Evolutionary conservation across 2,797 vertebrate species (phyloP).

Genomic region (Pangasius sanitwongsei): DNA sequence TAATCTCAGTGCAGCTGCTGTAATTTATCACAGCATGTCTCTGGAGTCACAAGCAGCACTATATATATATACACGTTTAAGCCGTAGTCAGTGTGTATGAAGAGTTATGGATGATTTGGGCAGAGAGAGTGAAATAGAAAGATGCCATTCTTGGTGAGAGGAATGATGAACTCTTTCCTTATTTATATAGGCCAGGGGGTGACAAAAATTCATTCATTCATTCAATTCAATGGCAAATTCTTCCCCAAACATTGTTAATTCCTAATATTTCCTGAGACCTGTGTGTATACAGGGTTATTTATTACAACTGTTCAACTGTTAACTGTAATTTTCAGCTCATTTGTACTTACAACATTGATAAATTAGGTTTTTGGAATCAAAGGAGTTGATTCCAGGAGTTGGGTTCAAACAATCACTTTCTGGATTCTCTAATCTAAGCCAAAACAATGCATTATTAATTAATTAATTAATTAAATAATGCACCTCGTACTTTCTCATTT

Average conservation of each 20-base stretch:
- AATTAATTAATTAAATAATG: neutral
- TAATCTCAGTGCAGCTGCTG: slow-evolving; percentile 10
- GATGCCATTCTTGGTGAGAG: neutral
- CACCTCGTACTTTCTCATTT: neutral
- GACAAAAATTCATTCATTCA: neutral
- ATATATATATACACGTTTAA: slow-evolving; percentile 1
- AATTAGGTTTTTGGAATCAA: neutral
- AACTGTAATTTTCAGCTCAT: neutral
- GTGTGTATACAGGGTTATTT: neutral
- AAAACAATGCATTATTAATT: neutral
- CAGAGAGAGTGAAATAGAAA: too few relatives aligned
- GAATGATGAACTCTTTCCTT: neutral
- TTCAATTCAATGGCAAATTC: neutral
- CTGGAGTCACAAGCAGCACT: neutral
- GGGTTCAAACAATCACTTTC: neutral
- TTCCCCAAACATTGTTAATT: neutral
- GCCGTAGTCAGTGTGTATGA: neutral
- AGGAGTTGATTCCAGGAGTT: neutral
- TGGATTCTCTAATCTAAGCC: neutral
- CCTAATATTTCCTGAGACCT: neutral
- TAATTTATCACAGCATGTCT: slow-evolving; percentile 2
- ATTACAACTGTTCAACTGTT: neutral
- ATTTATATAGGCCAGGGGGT: neutral
- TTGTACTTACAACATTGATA: neutral
- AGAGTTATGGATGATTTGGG: neutral